Evolutionary conservation across 2,888 invertebrate genomes (phyloP).

Genomic region (Galerucella pusilla): DNA sequence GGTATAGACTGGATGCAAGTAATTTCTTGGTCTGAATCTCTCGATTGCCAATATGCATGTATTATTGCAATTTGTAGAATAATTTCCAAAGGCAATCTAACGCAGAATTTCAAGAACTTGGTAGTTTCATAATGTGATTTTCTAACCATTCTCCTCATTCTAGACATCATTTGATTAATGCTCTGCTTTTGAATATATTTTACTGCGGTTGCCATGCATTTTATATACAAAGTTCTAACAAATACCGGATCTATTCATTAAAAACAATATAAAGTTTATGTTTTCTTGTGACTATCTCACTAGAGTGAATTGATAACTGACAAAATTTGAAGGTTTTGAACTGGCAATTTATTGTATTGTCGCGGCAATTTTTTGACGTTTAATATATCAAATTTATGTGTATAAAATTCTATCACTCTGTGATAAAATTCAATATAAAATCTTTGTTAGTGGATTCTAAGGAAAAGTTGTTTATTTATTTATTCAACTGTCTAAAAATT

Average conservation of each 20-base stretch:
- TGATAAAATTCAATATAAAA: no score
- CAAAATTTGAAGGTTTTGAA: no score
- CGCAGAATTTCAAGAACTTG: slow-evolving; percentile 50
- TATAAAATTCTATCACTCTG: no score
- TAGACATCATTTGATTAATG: slow-evolving; percentile 34
- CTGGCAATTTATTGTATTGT: no score
- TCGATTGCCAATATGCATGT: slow-evolving; percentile 62
- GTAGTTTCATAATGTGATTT: slow-evolving; percentile 42
- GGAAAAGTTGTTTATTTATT: no score
- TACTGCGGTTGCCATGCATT: background rate
- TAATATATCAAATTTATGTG: no score
- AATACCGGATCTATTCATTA: background rate
- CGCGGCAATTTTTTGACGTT: no score
- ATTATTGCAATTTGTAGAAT: slow-evolving; percentile 61
- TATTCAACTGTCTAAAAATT: no score
- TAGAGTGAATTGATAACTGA: no score
- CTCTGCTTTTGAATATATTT: background rate
- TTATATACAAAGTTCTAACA: background rate
- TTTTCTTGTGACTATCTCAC: no score
- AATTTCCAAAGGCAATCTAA: slow-evolving; percentile 59
- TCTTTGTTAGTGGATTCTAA: no score
- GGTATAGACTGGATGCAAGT: slow-evolving; percentile 52
- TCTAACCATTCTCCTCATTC: slow-evolving; percentile 36
- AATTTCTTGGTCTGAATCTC: slow-evolving; percentile 49
- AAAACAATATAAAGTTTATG: no score